Percentiles rank a stretch among this genome's conserved stretches.
Conservation (phyloP, 1,140 invertebrate genomes). For the Drosophila burlai region DNA sequence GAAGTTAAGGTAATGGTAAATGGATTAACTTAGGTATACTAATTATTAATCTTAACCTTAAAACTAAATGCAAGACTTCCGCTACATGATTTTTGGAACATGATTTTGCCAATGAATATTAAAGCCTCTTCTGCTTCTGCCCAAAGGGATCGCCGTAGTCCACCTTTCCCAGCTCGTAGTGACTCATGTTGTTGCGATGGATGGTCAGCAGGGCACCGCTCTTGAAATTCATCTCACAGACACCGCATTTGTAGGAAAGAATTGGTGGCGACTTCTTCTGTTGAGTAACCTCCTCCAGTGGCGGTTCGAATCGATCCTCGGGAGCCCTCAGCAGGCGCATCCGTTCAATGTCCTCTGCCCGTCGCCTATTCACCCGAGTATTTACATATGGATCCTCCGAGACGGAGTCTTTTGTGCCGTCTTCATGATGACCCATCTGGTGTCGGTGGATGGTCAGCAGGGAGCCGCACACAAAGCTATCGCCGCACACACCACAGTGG, state of each 20-base stretch:
- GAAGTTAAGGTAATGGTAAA: too few relatives aligned
- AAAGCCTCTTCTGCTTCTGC: conserved; percentile 19
- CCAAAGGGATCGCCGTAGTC: conserved; percentile 58
- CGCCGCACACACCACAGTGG: conserved; percentile 68
- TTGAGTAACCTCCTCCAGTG: conserved; percentile 63
- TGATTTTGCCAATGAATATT: not conserved
- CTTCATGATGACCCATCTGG: conserved; percentile 52
- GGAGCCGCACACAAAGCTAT: conserved; percentile 72
- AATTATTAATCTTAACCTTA: not conserved
- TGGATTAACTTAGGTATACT: not conserved
- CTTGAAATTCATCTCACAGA: conserved; percentile 68
- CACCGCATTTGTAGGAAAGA: conserved; percentile 82
- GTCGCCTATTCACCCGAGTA: conserved; percentile 47
- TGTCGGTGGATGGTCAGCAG: conserved; percentile 67
- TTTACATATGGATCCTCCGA: conserved; percentile 56
- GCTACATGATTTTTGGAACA: not conserved
- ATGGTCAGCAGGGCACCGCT: conserved; percentile 68
- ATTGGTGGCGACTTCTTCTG: not conserved
- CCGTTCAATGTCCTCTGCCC: conserved; percentile 59
- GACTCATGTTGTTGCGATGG: conserved; percentile 68
- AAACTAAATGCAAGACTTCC: not conserved
- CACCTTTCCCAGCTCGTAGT: conserved; percentile 53
- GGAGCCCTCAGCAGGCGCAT: conserved; percentile 43
- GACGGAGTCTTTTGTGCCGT: not conserved
- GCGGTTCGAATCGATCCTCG: not conserved